phyloP scores from a whole-genome alignment of 2,797 vertebrate species.

The Pachyuromys duprasi region DNA sequence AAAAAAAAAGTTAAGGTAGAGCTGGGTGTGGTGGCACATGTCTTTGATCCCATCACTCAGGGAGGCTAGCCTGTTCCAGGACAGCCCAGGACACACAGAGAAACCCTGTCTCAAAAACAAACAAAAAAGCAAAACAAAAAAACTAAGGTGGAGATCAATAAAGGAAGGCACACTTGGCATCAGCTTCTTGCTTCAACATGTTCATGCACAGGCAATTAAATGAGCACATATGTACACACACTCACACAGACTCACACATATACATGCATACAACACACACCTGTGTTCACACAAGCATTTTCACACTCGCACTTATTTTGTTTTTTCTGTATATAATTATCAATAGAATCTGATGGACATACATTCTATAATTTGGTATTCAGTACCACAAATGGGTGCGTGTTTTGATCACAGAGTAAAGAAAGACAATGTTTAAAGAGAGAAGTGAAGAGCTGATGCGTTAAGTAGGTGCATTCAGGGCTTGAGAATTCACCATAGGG shows the following conservation, averaged over 20 bases:
- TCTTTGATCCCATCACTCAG: too few species aligned
- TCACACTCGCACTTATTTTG: not conserved
- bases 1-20: not conserved
- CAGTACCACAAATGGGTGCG: not conserved
- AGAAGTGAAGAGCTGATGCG: not conserved
- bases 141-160: not conserved
- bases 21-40: too few species aligned
- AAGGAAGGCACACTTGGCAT: not conserved
- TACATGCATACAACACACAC: not conserved
- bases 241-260: not conserved
- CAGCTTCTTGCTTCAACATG: not conserved
- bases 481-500: not conserved
- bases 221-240: not conserved
- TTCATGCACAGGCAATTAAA: not conserved
- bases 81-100: too few species aligned
- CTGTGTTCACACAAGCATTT: not conserved
- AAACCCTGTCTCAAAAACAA: not conserved
- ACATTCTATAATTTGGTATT: not conserved
- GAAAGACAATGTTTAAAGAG: slow-evolving; percentile 17
- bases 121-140: not conserved
- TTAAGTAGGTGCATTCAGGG: not conserved
- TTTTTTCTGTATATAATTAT: not conserved
- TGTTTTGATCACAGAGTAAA: not conserved
- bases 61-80: too few species aligned
- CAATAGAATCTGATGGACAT: not conserved